Percentiles rank a stretch among this genome's conserved stretches.
Evolutionary conservation across 2,113 vertebrate species (phyloP).

Genomic region (Baryphthengus martii): DNA sequence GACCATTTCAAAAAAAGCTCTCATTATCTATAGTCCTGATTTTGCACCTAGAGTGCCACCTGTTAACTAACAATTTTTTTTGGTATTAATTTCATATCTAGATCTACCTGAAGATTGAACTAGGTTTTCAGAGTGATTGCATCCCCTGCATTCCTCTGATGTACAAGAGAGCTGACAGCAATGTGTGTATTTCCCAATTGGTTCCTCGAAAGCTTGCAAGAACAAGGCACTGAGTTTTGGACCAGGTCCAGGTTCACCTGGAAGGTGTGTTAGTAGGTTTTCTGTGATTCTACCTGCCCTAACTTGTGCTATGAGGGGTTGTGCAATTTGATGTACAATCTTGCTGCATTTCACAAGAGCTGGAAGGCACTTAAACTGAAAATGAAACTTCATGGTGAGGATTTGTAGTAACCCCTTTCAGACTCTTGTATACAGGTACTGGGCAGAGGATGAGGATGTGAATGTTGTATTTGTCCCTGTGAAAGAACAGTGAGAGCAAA

Average conservation of each 20-base stretch:
- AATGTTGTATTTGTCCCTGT: neutral
- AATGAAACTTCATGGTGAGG: neutral
- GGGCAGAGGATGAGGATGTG: neutral
- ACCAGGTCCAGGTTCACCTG: neutral
- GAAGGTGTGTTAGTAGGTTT: neutral
- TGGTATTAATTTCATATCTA: neutral
- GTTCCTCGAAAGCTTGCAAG: neutral
- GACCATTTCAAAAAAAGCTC: neutral
- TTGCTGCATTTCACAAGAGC: neutral
- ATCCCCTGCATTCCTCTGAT: neutral
- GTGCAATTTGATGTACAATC: fast-evolving
- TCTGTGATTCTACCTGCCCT: neutral
- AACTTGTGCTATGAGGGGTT: too few relatives aligned
- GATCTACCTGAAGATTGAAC: neutral
- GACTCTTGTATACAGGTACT: neutral
- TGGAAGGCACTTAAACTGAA: neutral
- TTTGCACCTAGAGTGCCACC: neutral
- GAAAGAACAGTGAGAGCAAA: neutral
- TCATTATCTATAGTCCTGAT: neutral
- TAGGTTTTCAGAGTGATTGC: neutral
- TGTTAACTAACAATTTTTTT: neutral
- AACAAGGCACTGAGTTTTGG: fast-evolving
- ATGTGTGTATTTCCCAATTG: fast-evolving
- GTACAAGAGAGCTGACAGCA: too few relatives aligned
- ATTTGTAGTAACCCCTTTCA: neutral